Evolutionary conservation across 2,797 vertebrate genomes (phyloP).

Genomic region (Geotria australis): DNA sequence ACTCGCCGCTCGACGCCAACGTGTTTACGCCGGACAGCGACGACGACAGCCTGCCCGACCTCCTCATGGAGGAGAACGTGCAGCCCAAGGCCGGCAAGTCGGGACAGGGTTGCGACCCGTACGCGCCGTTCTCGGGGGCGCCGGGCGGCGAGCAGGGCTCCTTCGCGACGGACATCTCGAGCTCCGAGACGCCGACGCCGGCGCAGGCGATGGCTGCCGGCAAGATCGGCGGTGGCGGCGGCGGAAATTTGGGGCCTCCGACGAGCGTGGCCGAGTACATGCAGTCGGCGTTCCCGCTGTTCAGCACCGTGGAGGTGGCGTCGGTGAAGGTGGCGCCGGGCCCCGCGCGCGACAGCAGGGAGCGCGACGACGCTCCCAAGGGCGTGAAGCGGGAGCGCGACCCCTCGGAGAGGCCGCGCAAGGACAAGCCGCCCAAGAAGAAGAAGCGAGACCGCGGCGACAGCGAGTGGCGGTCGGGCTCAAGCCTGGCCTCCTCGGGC

Average conservation of each 20-base stretch:
- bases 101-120: background rate
- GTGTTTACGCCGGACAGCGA: background rate
- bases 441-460: constrained; percentile 61
- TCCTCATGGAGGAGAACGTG: background rate
- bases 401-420: constrained; percentile 76
- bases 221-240: constrained; percentile 37
- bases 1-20: background rate
- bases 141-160: background rate
- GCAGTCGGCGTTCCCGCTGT: constrained; percentile 38
- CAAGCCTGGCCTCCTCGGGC: constrained; percentile 18
- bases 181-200: too few species aligned
- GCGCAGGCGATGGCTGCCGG: constrained; percentile 31
- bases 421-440: constrained; percentile 74
- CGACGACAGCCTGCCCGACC: background rate
- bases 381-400: constrained; percentile 75
- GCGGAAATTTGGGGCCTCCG: constrained; percentile 67
- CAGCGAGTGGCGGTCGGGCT: constrained; percentile 44
- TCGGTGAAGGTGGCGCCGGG: constrained; percentile 17
- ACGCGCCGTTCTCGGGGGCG: background rate
- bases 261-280: constrained; percentile 32
- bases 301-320: constrained; percentile 24
- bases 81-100: background rate
- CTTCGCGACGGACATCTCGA: constrained; percentile 4
- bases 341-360: constrained; percentile 25
- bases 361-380: constrained; percentile 36